Conservation (phyloP, 2,888 invertebrate genomes). For the Sarcophaga carnaria region DNA sequence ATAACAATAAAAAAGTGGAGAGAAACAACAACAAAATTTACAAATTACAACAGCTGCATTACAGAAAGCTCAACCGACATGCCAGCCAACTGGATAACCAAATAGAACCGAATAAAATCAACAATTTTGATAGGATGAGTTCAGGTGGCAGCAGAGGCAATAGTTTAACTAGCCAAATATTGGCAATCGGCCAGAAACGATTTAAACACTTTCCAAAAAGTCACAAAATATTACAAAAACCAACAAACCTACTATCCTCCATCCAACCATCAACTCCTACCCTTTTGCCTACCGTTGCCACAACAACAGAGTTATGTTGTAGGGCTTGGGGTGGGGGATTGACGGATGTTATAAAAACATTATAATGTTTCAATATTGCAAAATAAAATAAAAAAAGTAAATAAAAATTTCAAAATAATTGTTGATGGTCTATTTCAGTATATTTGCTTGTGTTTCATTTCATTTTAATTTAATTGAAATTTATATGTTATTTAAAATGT, state of each 20-base stretch:
- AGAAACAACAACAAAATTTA: constrained; percentile 23
- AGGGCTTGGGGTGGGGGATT: too few relatives aligned
- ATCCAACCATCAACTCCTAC: too few relatives aligned
- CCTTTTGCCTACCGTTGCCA: too few relatives aligned
- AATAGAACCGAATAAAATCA: constrained; percentile 33
- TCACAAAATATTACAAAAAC: constrained; percentile 43
- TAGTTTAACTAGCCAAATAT: constrained; percentile 29
- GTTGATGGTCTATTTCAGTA: constrained; percentile 8
- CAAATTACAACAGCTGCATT: constrained; percentile 48
- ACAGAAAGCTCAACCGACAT: background rate
- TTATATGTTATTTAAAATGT: constrained; percentile 40
- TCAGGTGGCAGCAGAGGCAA: background rate
- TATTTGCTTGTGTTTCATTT: constrained; percentile 25
- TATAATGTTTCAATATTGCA: too few relatives aligned
- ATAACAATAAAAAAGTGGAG: background rate
- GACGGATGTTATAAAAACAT: too few relatives aligned
- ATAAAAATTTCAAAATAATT: constrained; percentile 45
- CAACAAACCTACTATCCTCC: background rate
- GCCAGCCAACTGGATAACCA: constrained; percentile 22
- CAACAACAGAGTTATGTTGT: too few relatives aligned
- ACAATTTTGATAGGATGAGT: constrained; percentile 30
- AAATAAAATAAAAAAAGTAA: background rate
- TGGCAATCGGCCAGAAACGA: constrained; percentile 61
- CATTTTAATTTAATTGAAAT: constrained; percentile 59
- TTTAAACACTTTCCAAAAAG: constrained; percentile 52